Conservation (phyloP, 2,888 invertebrate species). For the Cephus rjabovi region DNA sequence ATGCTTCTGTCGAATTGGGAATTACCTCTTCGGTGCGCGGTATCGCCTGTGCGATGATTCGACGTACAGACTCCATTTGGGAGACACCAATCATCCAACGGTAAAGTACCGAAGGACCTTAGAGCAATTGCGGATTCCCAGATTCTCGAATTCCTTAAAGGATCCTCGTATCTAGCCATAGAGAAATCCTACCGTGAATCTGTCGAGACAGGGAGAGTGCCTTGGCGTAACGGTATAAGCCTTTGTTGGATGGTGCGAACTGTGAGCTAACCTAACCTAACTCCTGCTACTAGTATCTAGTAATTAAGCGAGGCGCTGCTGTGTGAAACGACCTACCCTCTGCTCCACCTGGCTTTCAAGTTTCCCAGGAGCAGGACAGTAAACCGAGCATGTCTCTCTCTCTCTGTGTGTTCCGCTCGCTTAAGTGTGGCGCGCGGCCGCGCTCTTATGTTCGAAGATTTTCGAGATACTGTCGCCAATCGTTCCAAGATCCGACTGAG, state of each 20-base stretch:
- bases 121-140: neutral
- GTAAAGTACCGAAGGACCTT: neutral
- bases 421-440: neutral
- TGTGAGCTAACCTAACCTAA: constrained; percentile 56
- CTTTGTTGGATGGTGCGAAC: constrained; percentile 46
- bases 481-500: neutral
- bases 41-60: neutral
- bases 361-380: constrained; percentile 17
- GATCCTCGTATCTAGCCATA: neutral
- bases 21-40: neutral
- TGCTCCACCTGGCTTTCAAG: neutral
- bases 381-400: constrained; percentile 32
- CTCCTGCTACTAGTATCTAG: constrained; percentile 57
- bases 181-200: neutral
- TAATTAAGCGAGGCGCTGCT: constrained; percentile 59
- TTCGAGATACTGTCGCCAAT: neutral
- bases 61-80: neutral
- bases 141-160: neutral
- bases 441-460: neutral
- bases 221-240: constrained; percentile 46
- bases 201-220: constrained; percentile 39
- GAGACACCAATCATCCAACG: neutral
- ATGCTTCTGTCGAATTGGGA: neutral
- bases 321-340: constrained; percentile 53
- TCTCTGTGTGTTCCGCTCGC: constrained; percentile 18